phyloP scores from a whole-genome alignment of 2,113 vertebrate species.

The Bagarius yarrelli region DNA sequence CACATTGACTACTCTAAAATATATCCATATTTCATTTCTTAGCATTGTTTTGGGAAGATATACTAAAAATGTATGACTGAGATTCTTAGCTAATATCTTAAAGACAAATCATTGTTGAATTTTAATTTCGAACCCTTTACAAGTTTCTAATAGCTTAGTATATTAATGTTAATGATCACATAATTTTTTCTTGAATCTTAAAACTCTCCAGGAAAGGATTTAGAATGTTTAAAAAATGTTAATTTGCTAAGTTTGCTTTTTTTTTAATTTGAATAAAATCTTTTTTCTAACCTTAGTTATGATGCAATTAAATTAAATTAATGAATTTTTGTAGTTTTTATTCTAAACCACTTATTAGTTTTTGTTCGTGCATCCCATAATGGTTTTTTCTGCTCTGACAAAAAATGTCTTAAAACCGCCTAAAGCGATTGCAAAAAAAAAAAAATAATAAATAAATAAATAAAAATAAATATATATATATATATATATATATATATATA shows the following conservation, averaged over 20 bases:
- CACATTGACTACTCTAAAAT: too few relatives aligned
- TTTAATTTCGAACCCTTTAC: constrained; percentile 3
- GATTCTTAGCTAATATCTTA: constrained; percentile 47
- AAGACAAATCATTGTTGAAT: constrained; percentile 31
- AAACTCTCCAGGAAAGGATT: neutral
- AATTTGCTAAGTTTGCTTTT: neutral
- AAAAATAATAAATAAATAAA: too few relatives aligned
- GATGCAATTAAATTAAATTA: neutral
- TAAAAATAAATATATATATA: too few relatives aligned
- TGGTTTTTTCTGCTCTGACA: neutral
- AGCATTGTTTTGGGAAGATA: too few relatives aligned
- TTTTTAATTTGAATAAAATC: neutral
- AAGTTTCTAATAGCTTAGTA: constrained; percentile 6
- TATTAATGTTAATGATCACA: constrained; percentile 10
- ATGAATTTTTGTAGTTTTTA: neutral
- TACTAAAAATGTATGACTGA: constrained; percentile 49
- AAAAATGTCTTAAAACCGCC: neutral
- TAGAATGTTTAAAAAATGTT: neutral
- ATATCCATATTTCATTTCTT: too few relatives aligned
- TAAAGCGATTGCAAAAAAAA: neutral
- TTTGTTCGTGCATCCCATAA: neutral
- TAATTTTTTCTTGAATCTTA: neutral
- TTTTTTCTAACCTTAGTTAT: neutral
- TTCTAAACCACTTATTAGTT: neutral
- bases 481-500: too few relatives aligned